These are phyloP conservation scores for Andrena dorsata DNA, from an alignment of 2,888 invertebrate species.

Conservation along the genomic window DNA sequence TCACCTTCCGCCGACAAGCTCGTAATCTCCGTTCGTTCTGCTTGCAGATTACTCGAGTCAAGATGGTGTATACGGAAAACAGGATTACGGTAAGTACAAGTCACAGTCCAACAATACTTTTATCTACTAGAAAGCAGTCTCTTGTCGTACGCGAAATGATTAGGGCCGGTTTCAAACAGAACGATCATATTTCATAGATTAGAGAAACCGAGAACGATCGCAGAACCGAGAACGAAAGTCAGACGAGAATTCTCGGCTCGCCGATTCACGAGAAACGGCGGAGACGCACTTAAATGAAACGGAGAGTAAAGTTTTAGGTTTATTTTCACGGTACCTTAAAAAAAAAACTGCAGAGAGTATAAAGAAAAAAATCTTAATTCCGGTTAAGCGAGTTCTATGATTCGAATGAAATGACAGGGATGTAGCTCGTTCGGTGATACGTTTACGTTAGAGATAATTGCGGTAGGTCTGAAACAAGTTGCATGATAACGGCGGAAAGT, in stretches of 20 bases:
- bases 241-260: conserved; percentile 24
- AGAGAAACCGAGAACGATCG: conserved; percentile 16
- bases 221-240: conserved; percentile 21
- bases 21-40: conserved; percentile 47
- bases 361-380: conserved; percentile 7
- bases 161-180: conserved; percentile 26
- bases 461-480: conserved; percentile 16
- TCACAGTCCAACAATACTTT: conserved; percentile 54
- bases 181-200: conserved; percentile 31
- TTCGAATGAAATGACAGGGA: conserved; percentile 1
- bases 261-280: conserved; percentile 10
- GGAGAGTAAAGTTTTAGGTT: conserved; percentile 23
- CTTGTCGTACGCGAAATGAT: conserved; percentile 12
- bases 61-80: conserved; percentile 82
- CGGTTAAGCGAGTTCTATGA: not conserved
- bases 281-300: conserved; percentile 12
- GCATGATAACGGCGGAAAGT: conserved; percentile 15
- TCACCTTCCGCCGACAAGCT: not conserved
- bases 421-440: not conserved
- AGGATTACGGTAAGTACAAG: conserved; percentile 84
- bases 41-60: conserved; percentile 82
- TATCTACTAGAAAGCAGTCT: conserved; percentile 33
- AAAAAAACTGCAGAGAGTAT: conserved; percentile 20
- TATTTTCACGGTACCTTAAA: conserved; percentile 28
- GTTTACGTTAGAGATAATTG: conserved; percentile 8